Base-by-base conservation (phyloP, 2,797 vertebrate genomes). In the Helostoma temminkii region DNA sequence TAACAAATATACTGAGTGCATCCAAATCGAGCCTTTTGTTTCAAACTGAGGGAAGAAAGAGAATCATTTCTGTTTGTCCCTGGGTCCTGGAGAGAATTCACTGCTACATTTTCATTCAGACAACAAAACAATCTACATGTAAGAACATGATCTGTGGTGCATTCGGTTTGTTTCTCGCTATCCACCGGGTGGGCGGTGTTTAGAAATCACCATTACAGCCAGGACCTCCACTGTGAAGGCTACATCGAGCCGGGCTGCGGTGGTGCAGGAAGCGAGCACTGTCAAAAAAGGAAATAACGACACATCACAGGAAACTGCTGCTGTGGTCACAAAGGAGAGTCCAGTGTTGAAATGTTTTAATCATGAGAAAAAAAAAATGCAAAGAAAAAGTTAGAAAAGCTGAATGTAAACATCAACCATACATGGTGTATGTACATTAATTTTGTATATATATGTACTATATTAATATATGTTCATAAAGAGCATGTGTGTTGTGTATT, bases 231-330 rank as follows among this genome's bases (percentile, higher is more conserved):
- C n/a, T n/a, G n/a, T n/a, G 6, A 7, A 8, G 0, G 15, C 0
- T 25, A 10, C 1, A 37, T n/a, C 0, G 0, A 0, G 26, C 0
- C 49, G 60, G 50, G 7, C 4, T 1, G 60, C 46, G 0, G 0
- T 5, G 1, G 26, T 0, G 0, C 0, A 0, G 0, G 1, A 66
- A 81, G 56, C 72, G 15, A 86, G 30, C 64, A 3, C 0, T 10
- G 0, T 6, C 2, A 25, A 21, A 50, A 43, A 1, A 1, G 81
- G 81, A 86, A 74, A 63, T 73, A 2, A 76, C 78, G 59, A 54
- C 48, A 48, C 0, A 30, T 5, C 0, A 21, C 47, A 18, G 63
- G 68, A 71, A 74, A 42, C 41, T 0, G 0, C 49, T 69, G 25
- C 11, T 42, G 2, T 5, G n/a, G n/a, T n/a, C n/a, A n/a, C n/a